Evolutionary conservation across 2,888 invertebrate genomes (phyloP), one percentile per base, ranked within the genome.

Genomic region (Aproaerema taeniolella): DNA sequence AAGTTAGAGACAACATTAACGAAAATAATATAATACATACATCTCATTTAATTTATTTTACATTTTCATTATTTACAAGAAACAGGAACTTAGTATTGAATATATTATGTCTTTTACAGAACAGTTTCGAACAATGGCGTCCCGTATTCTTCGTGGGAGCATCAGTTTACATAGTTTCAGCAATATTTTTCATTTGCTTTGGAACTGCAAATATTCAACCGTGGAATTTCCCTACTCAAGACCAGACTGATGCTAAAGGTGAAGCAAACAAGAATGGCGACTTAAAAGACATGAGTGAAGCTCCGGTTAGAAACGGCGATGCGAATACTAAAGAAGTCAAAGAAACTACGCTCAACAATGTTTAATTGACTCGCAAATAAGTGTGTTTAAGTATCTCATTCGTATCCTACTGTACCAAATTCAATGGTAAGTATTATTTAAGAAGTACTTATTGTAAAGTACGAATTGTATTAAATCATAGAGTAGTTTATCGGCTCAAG

Each of bases 101-200:
- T n/a, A n/a, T n/a, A n/a, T n/a, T n/a, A n/a, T 36, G 25, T 41
- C 26, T 25, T 39, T 80, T 81, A 43, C 71, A 94, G 93, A 92
- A 92, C 54, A 91, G 90, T 29, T 86, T 93, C 45, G 86, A 89
- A 31, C 90, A 92, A 59, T 94, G 94, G 94, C 89, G 92, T 38
- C 87, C 89, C 34, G 89, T 93, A 42, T 94, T 94, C 65, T 89
- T 90, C 67, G 88, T 93, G 32, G 93, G 93, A 2, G 91, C 92
- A 1, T 83, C 87, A 5, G 92, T 91, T 5, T 94, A 94, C 53
- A 88, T 91, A 9, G 79, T 91, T 6, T 90, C 92, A 0, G 93
- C 93, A 0, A 40, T 93, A 25, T 72, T 93, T 38, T 94, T 92
- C 67, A 88, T 90, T 64, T 44, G 91, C 14, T 91, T 93, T 41